Conservation (phyloP, 2,113 vertebrate species). For the Cochlearius cochlearius region DNA sequence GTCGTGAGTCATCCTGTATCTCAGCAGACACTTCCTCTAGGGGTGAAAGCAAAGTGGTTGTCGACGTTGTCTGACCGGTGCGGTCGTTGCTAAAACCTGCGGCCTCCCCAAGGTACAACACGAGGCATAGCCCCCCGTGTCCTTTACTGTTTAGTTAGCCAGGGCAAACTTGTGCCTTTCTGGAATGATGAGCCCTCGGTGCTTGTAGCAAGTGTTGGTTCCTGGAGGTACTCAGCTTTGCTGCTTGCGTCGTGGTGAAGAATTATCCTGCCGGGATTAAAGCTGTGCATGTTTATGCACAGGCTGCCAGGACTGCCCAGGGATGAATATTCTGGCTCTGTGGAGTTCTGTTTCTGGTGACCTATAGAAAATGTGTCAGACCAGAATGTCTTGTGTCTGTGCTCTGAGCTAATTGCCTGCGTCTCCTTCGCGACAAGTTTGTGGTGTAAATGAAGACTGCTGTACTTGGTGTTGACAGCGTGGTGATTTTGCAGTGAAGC, state of each 20-base stretch:
- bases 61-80: fast-evolving
- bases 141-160: not conserved
- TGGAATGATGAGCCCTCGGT: not conserved
- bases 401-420: not conserved
- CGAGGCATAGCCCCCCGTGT: not conserved
- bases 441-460: not conserved
- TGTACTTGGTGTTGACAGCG: not conserved
- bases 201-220: not conserved
- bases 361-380: not conserved
- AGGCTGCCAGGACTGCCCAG: not conserved
- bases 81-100: fast-evolving
- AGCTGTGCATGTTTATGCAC: not conserved
- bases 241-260: not conserved
- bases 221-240: not conserved
- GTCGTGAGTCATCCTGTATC: not conserved
- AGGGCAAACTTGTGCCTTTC: not conserved
- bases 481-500: not conserved
- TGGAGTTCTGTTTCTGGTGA: not conserved
- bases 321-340: not conserved
- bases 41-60: not conserved
- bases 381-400: not conserved
- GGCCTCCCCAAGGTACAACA: not conserved
- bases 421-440: not conserved
- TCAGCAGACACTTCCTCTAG: not conserved
- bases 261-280: not conserved